phyloP scores from a whole-genome alignment of 2,113 vertebrate species.

The Gorsachius goisagi region DNA sequence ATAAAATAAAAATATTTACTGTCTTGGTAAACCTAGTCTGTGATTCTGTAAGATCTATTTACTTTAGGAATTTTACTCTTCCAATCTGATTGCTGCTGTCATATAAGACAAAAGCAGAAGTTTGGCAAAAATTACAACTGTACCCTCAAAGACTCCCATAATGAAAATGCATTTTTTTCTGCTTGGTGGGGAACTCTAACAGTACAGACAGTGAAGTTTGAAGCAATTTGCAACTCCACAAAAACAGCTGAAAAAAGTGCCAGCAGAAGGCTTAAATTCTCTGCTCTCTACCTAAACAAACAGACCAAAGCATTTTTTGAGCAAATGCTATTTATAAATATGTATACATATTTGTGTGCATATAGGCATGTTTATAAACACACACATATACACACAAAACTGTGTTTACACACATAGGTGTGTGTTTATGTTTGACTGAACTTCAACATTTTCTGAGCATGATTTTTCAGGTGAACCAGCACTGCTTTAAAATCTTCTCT shows the following conservation, averaged over 20 bases:
- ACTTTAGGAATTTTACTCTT: not conserved
- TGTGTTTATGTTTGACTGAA: not conserved
- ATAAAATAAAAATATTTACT: constrained; percentile 14
- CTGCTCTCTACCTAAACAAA: not conserved
- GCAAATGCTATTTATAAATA: not conserved
- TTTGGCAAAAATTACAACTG: not conserved
- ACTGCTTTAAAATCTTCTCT: not conserved
- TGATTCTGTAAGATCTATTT: not conserved
- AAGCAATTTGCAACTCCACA: not conserved
- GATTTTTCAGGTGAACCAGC: not conserved
- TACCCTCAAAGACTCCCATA: not conserved
- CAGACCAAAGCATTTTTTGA: not conserved
- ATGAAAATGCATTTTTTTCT: not conserved
- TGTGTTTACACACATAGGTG: not conserved
- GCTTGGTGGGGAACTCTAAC: not conserved
- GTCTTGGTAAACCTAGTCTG: not conserved
- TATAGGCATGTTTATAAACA: not conserved
- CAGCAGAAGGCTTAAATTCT: not conserved
- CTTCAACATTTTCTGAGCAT: not conserved
- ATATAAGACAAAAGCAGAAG: not conserved
- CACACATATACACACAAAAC: not conserved
- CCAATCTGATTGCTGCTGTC: not conserved
- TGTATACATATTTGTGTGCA: accelerated
- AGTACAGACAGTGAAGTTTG: not conserved
- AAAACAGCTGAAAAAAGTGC: not conserved